Base-by-base conservation (phyloP, 2,113 vertebrate species). In the Balaenoptera acutorostrata region DNA sequence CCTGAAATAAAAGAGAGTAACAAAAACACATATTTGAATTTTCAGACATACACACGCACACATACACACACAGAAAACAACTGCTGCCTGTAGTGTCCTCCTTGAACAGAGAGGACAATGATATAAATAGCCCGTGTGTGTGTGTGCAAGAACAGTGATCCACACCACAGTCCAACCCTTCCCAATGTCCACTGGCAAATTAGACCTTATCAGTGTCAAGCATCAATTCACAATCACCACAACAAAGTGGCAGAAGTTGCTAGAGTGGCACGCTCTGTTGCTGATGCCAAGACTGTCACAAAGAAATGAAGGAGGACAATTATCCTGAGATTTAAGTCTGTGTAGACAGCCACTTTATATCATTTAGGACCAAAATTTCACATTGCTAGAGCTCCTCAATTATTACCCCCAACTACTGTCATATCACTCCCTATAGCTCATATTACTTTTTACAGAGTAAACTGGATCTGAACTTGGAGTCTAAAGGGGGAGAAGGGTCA, bases 121-220 rank as follows among this genome's bases (percentile, higher is more conserved):
- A 82, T 86, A 90, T 93, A 95, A 95, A 97, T 92, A 97, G 27
- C 44, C 80, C 33, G 33, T 41, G 31, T 46, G 64, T 92, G 44
- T 49, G 31, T 46, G 64, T 92, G 52, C 23, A 72, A 75, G 39
- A 90, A 93, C 69, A 88, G 69, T 77, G 83, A 97, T 63, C 41
- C 96, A 93, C 29, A 78, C 89, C 92, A 93, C 75, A 77, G 90
- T 64, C 92, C 78, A 92, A 69, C 52, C 78, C 61, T 93, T 97
- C 64, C 75, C 39, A 52, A 71, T 85, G 92, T 96, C 96, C 93
- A 69, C 90, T 95, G 97, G 97, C 97, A 98, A 98, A 98, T 98
- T 97, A 97, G 96, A 96, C 96, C 89, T 85, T 95, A 96, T 98
- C 96, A 98, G 39, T 97, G 98, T 98, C 97, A 98, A 93, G 74